Evolutionary conservation across 2,888 invertebrate species (phyloP), one percentile per base, ranked within the genome.

Genomic region (Vesta saturnalis): DNA sequence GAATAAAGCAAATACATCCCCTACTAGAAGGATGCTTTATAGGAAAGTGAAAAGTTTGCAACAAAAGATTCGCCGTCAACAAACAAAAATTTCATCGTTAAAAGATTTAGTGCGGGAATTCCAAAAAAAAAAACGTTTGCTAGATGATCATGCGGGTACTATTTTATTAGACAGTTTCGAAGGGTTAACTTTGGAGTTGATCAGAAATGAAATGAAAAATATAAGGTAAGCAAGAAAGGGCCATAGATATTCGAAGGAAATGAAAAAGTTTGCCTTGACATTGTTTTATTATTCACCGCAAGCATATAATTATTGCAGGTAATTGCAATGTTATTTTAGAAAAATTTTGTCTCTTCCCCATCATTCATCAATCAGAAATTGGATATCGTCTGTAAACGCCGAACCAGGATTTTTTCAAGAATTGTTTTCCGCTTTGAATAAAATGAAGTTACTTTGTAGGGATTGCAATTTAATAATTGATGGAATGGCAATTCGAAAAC

Each of bases 401-500:
- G 59, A 59, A 23, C 47, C 59, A 22, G 59, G 47, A 46, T 59
- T 59, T 59, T 2, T 47, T 5, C 8, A 16, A 12, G 22, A 47
- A 18, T 39, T 59, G 12, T 59, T 59, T 3, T 5, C 21, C 12
- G 46, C 16, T 43, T 59, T 46, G 14, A 14, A 19, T 14, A 59
- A 22, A n/a, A 21, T 47, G n/a, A 19, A 39, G 14, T 16, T 5
- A 14, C 15, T 15, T 16, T 15, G 5, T 6, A 47, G 6, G 8
- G 47, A 47, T 15, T 47, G 47, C 47, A 47, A 47, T 47, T 15
- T 47, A 15, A 16, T 47, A 16, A 15, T 47, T 47, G 47, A 69
- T 66, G 64, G 35, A 12, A 69, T 69, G 62, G 69, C 66, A 49
- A 69, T 69, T 39, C 16, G 58, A 21, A 69, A 69, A 15, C 65